Evolutionary conservation across 2,113 vertebrate species (phyloP).

Genomic region (Nothoprocta perdicaria): DNA sequence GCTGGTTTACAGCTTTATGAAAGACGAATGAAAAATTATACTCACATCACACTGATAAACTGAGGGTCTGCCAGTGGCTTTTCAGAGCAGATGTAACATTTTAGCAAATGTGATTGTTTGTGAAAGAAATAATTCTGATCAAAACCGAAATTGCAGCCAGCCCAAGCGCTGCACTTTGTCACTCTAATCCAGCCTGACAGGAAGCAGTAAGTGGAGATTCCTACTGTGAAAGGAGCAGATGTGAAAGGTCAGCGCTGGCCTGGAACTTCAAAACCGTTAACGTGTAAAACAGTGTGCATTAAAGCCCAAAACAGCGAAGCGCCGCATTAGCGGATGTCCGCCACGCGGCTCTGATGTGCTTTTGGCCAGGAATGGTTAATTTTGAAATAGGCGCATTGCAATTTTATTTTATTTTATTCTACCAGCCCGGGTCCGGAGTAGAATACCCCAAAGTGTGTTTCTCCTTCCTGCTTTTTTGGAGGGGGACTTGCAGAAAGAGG

Average conservation of each 20-base stretch:
- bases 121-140: conserved; percentile 98
- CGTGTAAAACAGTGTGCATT: conserved; percentile 92
- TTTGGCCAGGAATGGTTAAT: conserved; percentile 77
- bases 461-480: neutral
- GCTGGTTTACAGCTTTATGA: conserved; percentile 74
- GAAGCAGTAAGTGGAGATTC: conserved; percentile 88
- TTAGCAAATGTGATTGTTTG: conserved; percentile 98
- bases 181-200: conserved; percentile 89
- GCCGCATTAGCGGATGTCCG: conserved; percentile 90
- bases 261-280: conserved; percentile 86
- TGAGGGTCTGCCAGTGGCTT: conserved; percentile 86
- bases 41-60: conserved; percentile 75
- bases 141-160: conserved; percentile 91
- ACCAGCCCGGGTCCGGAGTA: conserved; percentile 33
- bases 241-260: conserved; percentile 84
- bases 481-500: neutral
- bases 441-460: neutral
- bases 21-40: conserved; percentile 75
- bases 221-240: conserved; percentile 84
- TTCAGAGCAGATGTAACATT: conserved; percentile 92
- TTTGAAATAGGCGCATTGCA: conserved; percentile 55
- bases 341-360: conserved; percentile 84
- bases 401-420: conserved; percentile 44
- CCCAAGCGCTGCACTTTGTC: conserved; percentile 86
- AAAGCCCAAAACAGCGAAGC: conserved; percentile 84